These are phyloP conservation scores for Calyptommatus sinebrachiatus DNA, from an alignment of 2,113 vertebrate species.

Conservation along the genomic window DNA sequence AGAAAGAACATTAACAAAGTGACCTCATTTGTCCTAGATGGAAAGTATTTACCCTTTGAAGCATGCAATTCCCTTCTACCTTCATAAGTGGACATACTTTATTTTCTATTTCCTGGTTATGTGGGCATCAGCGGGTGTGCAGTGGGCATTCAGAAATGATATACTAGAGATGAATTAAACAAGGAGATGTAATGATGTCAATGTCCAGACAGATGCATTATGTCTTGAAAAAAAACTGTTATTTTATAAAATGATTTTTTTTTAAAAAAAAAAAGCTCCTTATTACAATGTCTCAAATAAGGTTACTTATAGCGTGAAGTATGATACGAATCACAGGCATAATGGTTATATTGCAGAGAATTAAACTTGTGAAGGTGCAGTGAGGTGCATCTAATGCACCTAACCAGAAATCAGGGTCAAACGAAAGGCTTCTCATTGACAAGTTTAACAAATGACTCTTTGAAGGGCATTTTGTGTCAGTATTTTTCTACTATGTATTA, in stretches of 20 bases:
- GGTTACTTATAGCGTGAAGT: neutral
- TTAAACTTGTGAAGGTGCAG: neutral
- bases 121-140: constrained; percentile 23
- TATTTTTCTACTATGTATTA: constrained; percentile 31
- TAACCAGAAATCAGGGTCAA: constrained; percentile 37
- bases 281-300: neutral
- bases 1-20: constrained; percentile 37
- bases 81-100: constrained; percentile 21
- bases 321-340: neutral
- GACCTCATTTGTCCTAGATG: constrained; percentile 48
- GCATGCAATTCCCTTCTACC: constrained; percentile 44
- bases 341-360: constrained; percentile 31
- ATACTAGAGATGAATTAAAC: constrained; percentile 4
- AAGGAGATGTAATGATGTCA: neutral
- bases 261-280: neutral
- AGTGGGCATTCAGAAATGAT: constrained; percentile 15
- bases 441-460: constrained; percentile 35
- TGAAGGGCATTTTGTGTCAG: constrained; percentile 29
- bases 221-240: constrained; percentile 11
- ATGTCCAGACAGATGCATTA: constrained; percentile 31
- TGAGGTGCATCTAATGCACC: constrained; percentile 11
- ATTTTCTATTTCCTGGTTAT: constrained; percentile 35
- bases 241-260: neutral
- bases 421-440: constrained; percentile 38
- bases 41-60: constrained; percentile 48